A percentile compares a stretch with the other conserved stretches of the same genome.
Evolutionary conservation across 1,140 invertebrate species (phyloP).

Genomic region (Aphelenchoides fujianensis): DNA sequence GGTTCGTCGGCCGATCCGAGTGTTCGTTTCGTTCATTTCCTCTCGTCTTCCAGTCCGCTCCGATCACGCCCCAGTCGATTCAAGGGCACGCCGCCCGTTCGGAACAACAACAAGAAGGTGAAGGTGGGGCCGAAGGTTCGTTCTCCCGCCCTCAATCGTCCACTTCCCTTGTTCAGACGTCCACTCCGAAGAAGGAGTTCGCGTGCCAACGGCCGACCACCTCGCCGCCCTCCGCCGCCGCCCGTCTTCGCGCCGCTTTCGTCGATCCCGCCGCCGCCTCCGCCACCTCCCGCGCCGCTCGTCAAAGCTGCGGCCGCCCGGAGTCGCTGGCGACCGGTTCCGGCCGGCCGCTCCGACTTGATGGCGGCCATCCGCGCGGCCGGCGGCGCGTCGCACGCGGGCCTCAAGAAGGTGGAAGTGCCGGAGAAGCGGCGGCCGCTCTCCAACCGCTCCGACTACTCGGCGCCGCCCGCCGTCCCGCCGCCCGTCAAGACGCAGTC

Average conservation of each 20-base stretch:
- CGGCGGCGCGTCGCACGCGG: constrained; percentile 11
- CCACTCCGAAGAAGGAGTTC: background rate
- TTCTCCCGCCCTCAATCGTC: background rate
- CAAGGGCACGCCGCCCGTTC: too few relatives aligned
- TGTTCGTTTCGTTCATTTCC: too few relatives aligned
- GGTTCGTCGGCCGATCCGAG: background rate
- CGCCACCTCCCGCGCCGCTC: background rate
- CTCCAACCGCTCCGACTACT: too few relatives aligned
- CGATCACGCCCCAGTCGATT: too few relatives aligned
- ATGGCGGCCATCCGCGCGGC: constrained; percentile 31
- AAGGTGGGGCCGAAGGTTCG: background rate
- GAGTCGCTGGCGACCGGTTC: too few relatives aligned
- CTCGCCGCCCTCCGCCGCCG: background rate
- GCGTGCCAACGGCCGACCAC: background rate
- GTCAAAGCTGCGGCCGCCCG: background rate
- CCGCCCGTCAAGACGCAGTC: background rate
- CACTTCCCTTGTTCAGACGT: background rate
- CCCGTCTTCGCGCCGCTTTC: background rate
- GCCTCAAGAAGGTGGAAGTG: constrained; percentile 18
- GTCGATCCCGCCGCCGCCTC: too few relatives aligned
- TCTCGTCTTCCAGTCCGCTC: too few relatives aligned
- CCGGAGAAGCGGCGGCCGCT: too few relatives aligned
- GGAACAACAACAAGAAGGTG: background rate
- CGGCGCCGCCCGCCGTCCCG: background rate
- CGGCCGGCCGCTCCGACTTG: constrained; percentile 17